These are phyloP conservation scores for Orius insidiosus DNA, from an alignment of 1,140 invertebrate genomes.

Conservation along the genomic window DNA sequence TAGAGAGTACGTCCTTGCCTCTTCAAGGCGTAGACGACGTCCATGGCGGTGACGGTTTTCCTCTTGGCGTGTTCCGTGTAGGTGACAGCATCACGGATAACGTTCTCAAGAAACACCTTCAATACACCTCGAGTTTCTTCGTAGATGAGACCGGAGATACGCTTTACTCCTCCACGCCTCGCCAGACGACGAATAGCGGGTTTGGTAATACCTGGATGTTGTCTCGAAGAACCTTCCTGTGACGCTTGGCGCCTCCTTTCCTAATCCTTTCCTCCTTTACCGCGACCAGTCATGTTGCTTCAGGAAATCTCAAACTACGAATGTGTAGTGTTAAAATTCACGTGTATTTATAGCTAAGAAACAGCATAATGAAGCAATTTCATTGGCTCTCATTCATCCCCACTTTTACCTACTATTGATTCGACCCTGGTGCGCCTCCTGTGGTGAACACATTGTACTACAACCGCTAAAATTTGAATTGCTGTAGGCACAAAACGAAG, in stretches of 20 bases:
- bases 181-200: slow-evolving; percentile 35
- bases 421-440: too few species aligned
- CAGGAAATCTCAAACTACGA: too few species aligned
- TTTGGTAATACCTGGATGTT: slow-evolving; percentile 60
- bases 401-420: too few species aligned
- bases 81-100: slow-evolving; percentile 41
- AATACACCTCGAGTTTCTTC: slow-evolving; percentile 43
- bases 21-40: slow-evolving; percentile 72
- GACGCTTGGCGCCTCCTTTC: slow-evolving; percentile 52
- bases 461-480: too few species aligned
- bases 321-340: too few species aligned
- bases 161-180: slow-evolving; percentile 48
- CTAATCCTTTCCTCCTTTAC: slow-evolving; percentile 31
- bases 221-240: slow-evolving; percentile 47
- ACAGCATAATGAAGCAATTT: too few species aligned
- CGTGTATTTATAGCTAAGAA: too few species aligned
- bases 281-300: too few species aligned
- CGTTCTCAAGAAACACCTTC: slow-evolving; percentile 27
- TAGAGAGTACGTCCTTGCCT: slow-evolving; percentile 55
- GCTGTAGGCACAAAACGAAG: too few species aligned
- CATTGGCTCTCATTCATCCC: too few species aligned
- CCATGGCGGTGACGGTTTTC: slow-evolving; percentile 73
- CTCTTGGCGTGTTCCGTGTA: slow-evolving; percentile 48
- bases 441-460: too few species aligned
- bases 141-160: slow-evolving; percentile 58